phyloP scores from a whole-genome alignment of 64 coral and sea anemone species.

The Dendrophyllia cribrosa region DNA sequence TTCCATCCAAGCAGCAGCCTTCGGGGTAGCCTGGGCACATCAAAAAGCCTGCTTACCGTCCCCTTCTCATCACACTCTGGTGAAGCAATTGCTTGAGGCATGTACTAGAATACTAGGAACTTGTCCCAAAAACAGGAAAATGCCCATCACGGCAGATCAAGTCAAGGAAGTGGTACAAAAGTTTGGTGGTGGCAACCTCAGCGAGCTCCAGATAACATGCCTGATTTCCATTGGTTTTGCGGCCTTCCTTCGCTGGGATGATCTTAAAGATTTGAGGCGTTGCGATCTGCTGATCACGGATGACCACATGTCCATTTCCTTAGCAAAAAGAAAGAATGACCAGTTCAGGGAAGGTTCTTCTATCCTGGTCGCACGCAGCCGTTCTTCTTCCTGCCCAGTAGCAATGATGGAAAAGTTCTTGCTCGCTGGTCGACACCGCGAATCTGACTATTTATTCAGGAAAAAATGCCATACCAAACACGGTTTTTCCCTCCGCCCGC shows the following conservation, averaged over 20 bases:
- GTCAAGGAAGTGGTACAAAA: conserved; percentile 1
- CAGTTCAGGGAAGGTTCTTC: neutral
- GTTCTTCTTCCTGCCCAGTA: conserved; percentile 1
- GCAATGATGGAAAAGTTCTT: neutral
- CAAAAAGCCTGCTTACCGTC: neutral
- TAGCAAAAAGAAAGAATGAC: conserved; percentile 16
- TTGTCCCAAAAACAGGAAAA: neutral
- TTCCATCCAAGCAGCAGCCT: conserved; percentile 4
- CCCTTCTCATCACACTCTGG: neutral
- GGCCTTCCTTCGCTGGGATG: conserved; percentile 14
- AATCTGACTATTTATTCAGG: neutral
- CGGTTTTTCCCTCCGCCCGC: neutral
- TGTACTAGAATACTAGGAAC: conserved; percentile 7
- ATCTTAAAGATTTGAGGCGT: neutral
- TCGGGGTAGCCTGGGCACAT: neutral
- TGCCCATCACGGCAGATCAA: neutral
- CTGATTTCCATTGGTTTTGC: conserved; percentile 8
- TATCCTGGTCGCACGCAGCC: neutral
- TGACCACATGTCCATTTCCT: conserved; percentile 15
- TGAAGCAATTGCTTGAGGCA: conserved; percentile 30
- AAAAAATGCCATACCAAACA: neutral
- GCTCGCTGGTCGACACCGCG: neutral
- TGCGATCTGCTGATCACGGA: neutral
- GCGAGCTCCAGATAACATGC: conserved; percentile 12
- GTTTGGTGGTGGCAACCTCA: neutral